A percentile compares a stretch with the other conserved stretches of the same genome.
Conservation (phyloP, 2,797 vertebrate species). For the Enteromius unitaeniatus region DNA sequence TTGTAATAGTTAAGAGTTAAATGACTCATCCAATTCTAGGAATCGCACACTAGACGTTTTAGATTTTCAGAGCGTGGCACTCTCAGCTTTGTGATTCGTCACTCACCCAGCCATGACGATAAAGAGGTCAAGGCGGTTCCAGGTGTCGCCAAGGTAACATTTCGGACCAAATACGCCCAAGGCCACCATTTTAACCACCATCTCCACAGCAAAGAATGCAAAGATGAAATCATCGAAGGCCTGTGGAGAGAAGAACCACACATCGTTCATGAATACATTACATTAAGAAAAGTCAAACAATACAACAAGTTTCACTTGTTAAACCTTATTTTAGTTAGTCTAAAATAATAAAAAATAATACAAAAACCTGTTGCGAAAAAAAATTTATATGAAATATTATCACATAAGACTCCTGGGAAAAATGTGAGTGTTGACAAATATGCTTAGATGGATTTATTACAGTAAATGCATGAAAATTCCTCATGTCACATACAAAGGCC, state of each 20-base stretch:
- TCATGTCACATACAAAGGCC: neutral
- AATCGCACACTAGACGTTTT: constrained; percentile 43
- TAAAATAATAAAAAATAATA: neutral
- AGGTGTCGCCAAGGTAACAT: constrained; percentile 95
- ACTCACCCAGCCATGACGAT: constrained; percentile 95
- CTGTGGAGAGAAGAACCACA: constrained; percentile 66
- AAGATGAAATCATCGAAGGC: constrained; percentile 96
- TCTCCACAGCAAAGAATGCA: constrained; percentile 95
- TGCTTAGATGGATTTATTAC: neutral
- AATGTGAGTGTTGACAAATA: too few relatives aligned
- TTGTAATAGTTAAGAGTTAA: constrained; percentile 33
- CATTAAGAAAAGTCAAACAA: neutral
- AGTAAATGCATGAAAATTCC: neutral
- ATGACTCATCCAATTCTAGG: constrained; percentile 41
- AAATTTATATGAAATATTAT: too few relatives aligned
- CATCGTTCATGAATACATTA: constrained; percentile 43
- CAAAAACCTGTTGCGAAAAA: too few relatives aligned
- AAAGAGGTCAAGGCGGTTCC: constrained; percentile 98
- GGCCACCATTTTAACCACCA: constrained; percentile 96
- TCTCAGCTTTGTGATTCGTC: constrained; percentile 45
- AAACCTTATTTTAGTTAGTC: neutral
- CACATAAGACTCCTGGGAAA: too few relatives aligned
- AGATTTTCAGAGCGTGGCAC: neutral
- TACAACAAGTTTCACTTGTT: too few relatives aligned
- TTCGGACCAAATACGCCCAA: constrained; percentile 92